phyloP scores from a whole-genome alignment of 2,797 vertebrate species.

The Helostoma temminkii region DNA sequence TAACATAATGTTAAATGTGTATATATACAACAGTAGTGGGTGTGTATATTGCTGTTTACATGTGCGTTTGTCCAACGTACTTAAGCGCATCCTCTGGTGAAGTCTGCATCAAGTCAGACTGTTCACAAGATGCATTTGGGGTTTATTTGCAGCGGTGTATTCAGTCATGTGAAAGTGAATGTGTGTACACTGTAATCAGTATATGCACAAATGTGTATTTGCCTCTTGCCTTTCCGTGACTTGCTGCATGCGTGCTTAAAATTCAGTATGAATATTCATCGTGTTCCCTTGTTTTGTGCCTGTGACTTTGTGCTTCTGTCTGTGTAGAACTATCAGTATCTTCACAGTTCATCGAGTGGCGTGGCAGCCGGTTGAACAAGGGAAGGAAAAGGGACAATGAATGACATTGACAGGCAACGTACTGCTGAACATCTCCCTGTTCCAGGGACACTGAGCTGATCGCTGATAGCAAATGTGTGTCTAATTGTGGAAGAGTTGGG shows the following conservation, averaged over 20 bases:
- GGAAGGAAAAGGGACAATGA: slow-evolving; percentile 72
- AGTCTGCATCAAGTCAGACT: not conserved
- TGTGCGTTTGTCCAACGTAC: slow-evolving; percentile 30
- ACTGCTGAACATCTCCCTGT: slow-evolving; percentile 59
- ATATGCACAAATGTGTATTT: slow-evolving; percentile 21
- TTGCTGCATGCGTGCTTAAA: not conserved
- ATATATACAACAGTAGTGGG: slow-evolving; percentile 2
- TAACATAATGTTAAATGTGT: slow-evolving; percentile 44
- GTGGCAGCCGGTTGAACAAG: slow-evolving; percentile 49
- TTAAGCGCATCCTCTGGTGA: slow-evolving; percentile 4
- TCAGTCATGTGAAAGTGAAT: slow-evolving; percentile 26
- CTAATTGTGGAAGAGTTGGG: slow-evolving; percentile 76
- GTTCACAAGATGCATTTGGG: slow-evolving; percentile 15
- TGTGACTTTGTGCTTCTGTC: slow-evolving; percentile 35
- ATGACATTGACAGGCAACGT: slow-evolving; percentile 78
- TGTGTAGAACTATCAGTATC: slow-evolving; percentile 50
- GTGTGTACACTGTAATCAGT: slow-evolving; percentile 9
- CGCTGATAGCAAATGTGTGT: slow-evolving; percentile 81
- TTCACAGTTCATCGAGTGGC: slow-evolving; percentile 46
- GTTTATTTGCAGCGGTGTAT: slow-evolving; percentile 2
- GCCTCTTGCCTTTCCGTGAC: slow-evolving; percentile 11
- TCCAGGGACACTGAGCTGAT: slow-evolving; percentile 74
- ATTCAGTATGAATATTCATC: slow-evolving; percentile 45
- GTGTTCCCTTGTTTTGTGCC: not conserved
- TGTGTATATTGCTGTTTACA: slow-evolving; percentile 2